Percentiles rank a stretch among this genome's conserved stretches.
Conservation (phyloP, 1,140 invertebrate species). For the Ceratosolen fusciceps region DNA sequence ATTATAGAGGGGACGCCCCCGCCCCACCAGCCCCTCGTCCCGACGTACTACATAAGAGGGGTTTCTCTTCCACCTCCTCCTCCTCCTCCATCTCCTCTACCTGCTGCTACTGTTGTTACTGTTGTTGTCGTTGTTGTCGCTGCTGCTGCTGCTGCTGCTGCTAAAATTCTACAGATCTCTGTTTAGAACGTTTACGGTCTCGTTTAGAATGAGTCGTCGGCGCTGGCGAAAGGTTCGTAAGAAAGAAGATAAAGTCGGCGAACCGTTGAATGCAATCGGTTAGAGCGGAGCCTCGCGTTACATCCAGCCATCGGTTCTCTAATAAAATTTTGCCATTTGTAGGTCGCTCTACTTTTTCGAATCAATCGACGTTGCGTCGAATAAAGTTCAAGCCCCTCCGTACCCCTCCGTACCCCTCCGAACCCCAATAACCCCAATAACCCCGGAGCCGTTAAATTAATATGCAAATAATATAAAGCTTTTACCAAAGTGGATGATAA, state of each 20-base stretch:
- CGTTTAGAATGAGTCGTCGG: conserved; percentile 25
- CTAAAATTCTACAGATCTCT: background rate
- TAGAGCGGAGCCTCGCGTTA: background rate
- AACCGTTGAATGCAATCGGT: too few relatives aligned
- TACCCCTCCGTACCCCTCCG: too few relatives aligned
- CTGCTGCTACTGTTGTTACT: too few relatives aligned
- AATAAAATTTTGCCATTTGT: background rate
- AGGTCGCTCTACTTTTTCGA: background rate
- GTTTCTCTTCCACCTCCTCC: conserved; percentile 28
- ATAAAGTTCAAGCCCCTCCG: too few relatives aligned
- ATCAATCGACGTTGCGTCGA: background rate
- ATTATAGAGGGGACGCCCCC: too few relatives aligned
- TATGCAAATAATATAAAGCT: background rate
- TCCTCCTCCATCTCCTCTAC: too few relatives aligned
- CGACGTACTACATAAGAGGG: background rate
- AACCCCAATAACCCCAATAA: too few relatives aligned
- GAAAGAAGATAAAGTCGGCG: background rate
- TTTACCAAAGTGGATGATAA: background rate
- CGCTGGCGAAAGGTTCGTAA: background rate
- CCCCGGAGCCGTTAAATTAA: background rate
- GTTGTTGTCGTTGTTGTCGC: too few relatives aligned
- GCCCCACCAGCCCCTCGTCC: too few relatives aligned
- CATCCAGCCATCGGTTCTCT: background rate
- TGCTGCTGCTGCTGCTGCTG: too few relatives aligned
- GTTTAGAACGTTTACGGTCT: background rate